These are phyloP conservation scores for Ailurus styani DNA, from an alignment of 2,113 vertebrate species.

Conservation along the genomic window DNA sequence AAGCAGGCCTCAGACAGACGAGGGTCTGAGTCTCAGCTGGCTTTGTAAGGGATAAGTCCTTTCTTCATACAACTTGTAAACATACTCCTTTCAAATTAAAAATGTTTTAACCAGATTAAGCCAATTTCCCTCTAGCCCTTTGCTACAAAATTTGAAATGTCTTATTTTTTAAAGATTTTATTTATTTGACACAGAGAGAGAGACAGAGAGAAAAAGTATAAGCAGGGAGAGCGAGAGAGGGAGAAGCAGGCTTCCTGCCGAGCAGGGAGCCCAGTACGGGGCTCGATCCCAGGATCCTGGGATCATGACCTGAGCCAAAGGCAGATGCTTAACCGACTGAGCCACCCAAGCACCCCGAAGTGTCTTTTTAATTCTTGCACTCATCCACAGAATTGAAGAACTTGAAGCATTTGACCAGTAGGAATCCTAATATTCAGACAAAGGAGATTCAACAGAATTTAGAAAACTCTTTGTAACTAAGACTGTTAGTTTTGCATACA, in stretches of 20 bases:
- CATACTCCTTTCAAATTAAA: not conserved
- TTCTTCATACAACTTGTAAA: not conserved
- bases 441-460: slow-evolving; percentile 15
- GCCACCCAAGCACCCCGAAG: not conserved
- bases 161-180: not conserved
- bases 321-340: not conserved
- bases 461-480: not conserved
- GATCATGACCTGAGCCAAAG: not conserved
- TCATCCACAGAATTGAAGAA: not conserved
- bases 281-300: not conserved
- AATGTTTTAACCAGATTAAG: not conserved
- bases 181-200: not conserved
- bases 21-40: not conserved
- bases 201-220: not conserved
- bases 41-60: not conserved
- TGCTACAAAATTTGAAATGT: not conserved
- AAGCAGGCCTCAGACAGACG: not conserved
- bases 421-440: not conserved
- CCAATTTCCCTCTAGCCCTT: not conserved
- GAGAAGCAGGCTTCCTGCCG: not conserved
- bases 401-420: not conserved
- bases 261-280: not conserved
- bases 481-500: not conserved
- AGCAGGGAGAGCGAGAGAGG: not conserved
- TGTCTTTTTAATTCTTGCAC: not conserved